Conservation (phyloP, 2,113 vertebrate genomes). For the Oenanthe oenanthe region DNA sequence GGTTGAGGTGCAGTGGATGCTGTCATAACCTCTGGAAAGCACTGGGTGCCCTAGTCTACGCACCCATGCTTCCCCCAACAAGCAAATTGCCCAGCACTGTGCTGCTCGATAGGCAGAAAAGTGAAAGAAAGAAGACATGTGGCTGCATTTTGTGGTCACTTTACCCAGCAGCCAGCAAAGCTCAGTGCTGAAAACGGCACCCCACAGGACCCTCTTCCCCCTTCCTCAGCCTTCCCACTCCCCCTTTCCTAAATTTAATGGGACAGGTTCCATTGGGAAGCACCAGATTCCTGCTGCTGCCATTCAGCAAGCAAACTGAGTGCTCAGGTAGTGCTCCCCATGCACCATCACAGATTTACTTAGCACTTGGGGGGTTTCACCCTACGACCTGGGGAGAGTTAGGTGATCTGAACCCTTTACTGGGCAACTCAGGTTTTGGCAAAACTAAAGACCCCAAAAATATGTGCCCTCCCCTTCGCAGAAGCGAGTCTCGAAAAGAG, state of each 20-base stretch:
- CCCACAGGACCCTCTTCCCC: neutral
- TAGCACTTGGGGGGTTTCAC: neutral
- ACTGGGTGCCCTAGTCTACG: accelerated
- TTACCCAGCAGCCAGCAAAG: neutral
- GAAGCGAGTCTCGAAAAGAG: neutral
- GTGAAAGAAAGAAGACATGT: accelerated
- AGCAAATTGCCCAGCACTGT: accelerated
- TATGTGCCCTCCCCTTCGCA: constrained; percentile 14
- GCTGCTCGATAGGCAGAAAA: accelerated
- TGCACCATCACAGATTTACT: neutral
- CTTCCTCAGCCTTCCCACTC: neutral
- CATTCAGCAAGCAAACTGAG: accelerated
- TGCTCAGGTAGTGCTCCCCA: accelerated
- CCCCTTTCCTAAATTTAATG: neutral
- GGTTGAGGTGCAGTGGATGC: accelerated
- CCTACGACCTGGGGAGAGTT: accelerated
- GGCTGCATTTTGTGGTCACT: accelerated
- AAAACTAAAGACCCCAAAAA: neutral
- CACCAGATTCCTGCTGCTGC: accelerated
- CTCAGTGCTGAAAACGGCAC: neutral
- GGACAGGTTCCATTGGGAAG: accelerated
- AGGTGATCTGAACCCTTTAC: neutral
- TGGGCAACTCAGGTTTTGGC: neutral
- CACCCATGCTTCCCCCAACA: accelerated
- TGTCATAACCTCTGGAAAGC: neutral